Evolutionary conservation across 2,113 vertebrate genomes (phyloP), one percentile per base, ranked within the genome.

Genomic region (Puma concolor): DNA sequence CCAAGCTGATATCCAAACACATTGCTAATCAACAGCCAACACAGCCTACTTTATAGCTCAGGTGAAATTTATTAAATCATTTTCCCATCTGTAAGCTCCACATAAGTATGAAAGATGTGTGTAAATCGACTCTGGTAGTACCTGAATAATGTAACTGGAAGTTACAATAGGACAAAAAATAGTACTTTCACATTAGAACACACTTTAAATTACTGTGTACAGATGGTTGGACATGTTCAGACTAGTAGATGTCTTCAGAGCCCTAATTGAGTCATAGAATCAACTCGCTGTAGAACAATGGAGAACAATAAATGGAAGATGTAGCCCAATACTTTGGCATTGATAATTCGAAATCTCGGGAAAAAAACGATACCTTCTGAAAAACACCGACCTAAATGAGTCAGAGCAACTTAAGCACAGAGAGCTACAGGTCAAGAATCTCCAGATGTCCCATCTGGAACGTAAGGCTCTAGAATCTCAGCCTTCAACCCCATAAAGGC

Each of bases 111-210:
- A 93, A 72, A 88, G 27, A 74, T 60, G 48, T 41, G 93, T 94
- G 64, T 25, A 97, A 97, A 94, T 48, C 41, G 33, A 77, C 25
- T 87, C 12, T 33, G 80, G 41, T 0, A 19, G 80, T 29, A 57
- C 93, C 72, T 76, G 91, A 83, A 96, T 96, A 96, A 44, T 76
- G 36, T 16, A 84, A 93, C 41, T 50, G 64, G 52, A 95, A 96
- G 98, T 95, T 96, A 94, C 44, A 84, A 81, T 1, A 33, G 69
- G 69, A 66, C 17, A 25, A 79, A 89, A 57, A 25, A 31, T 5
- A 77, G 54, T 23, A 19, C 95, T 71, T 94, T 96, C 36, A 12
- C 41, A 69, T 89, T 80, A 41, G 38, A 82, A 94, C 36, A 60
- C 52, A 41, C 15, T 83, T 86, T 36, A 16, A 48, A 44, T 92